Percentiles rank a stretch among this genome's conserved stretches.
phyloP scores from a whole-genome alignment of 2,797 vertebrate species.

The Toxotes lorentzi region DNA sequence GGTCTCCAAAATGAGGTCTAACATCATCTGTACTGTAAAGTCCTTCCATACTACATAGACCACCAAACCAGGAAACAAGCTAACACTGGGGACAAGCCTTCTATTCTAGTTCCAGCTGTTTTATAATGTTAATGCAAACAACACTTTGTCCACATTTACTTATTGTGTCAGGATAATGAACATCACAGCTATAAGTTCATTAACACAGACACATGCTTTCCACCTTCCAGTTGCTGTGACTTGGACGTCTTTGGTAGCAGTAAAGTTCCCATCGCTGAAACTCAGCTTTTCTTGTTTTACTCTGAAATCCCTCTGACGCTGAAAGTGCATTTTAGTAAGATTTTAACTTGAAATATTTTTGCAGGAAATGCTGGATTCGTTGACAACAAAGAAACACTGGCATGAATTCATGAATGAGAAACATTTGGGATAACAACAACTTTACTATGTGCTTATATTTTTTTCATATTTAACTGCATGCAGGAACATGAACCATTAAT shows the following conservation, averaged over 20 bases:
- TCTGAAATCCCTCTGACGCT: background rate
- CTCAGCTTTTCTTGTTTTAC: background rate
- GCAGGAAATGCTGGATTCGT: background rate
- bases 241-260: background rate
- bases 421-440: too few relatives aligned
- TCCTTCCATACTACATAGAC: background rate
- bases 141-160: background rate
- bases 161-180: background rate
- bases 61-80: background rate
- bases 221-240: background rate
- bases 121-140: background rate
- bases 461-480: too few relatives aligned
- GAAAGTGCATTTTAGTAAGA: background rate
- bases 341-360: background rate
- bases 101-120: background rate
- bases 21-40: background rate
- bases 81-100: background rate
- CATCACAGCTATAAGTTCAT: background rate
- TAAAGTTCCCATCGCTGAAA: background rate
- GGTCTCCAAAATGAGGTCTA: background rate
- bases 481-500: too few relatives aligned
- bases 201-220: background rate
- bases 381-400: background rate
- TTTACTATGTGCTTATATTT: too few relatives aligned
- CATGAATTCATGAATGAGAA: slow-evolving; percentile 7